Conservation (phyloP, 2,888 invertebrate genomes). For the Dynastes tityus region DNA sequence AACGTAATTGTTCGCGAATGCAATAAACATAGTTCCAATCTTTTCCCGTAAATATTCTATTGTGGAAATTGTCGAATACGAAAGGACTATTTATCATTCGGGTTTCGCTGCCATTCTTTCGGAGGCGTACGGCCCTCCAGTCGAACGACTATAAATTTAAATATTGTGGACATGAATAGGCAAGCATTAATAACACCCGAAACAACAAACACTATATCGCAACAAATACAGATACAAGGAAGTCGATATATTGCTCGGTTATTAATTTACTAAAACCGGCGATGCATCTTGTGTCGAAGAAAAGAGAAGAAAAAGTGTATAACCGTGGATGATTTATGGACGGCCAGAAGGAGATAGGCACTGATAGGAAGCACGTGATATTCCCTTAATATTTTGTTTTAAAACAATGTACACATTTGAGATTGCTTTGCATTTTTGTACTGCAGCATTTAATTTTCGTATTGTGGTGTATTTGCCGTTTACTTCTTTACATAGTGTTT, state of each 20-base stretch:
- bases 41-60: conserved; percentile 17
- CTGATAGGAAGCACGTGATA: background rate
- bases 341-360: background rate
- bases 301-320: background rate
- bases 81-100: conserved; percentile 34
- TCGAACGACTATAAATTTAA: conserved; percentile 42
- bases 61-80: conserved; percentile 41
- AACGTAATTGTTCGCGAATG: conserved; percentile 27
- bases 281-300: conserved; percentile 18
- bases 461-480: no score
- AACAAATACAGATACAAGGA: conserved; percentile 34
- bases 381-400: background rate
- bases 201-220: conserved; percentile 40
- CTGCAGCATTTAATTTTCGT: no score
- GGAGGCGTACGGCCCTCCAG: conserved; percentile 9
- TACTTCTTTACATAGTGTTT: no score
- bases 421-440: no score
- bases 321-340: conserved; percentile 9
- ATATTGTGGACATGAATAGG: conserved; percentile 39
- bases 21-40: conserved; percentile 27
- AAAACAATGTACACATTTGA: no score
- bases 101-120: conserved; percentile 17
- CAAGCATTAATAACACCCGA: conserved; percentile 35
- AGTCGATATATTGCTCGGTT: conserved; percentile 32
- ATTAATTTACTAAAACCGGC: conserved; percentile 31